Base-by-base conservation (phyloP, 1,140 invertebrate genomes). In the Trichonephila inaurata region DNA sequence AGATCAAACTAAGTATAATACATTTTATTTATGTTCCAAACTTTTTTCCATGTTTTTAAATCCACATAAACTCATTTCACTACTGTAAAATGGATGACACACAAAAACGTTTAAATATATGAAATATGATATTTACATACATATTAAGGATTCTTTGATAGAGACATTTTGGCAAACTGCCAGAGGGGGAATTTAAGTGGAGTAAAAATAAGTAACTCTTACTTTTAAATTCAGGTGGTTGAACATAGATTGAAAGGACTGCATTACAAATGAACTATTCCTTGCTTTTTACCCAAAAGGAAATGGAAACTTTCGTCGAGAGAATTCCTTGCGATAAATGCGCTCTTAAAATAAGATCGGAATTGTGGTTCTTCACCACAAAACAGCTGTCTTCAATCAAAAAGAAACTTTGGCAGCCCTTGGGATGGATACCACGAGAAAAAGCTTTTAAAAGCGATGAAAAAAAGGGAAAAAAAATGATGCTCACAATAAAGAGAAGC, bases 61-160 rank as follows among this genome's bases (percentile, higher is more conserved):
- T 51, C 51, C 51, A 51, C 2, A 12, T 51, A 51, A 12, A 10
- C 51, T 51, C 51, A 51, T 51, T 2, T 40, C 51, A 10, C 51
- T 10, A 51, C 10, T 51, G 51, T 40, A 51, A 51, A 51, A 10
- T 1, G 51, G 3, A 51, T 51, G 0, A 51, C 10, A 10, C 7
- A 7, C 51, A 10, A 51, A 10, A 51, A 18, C 72, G 33, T 2
- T 77, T 77, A 3, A 28, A 18, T 33, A 40, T 40, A 77, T 28
- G 28, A 77, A 77, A 40, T 77, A 24, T 40, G 72, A 7, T 40
- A 77, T 77, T 77, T 77, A 40, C 72, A 77, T 77, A 77, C 72
- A 77, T 77, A 77, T 77, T 77, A 28, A 77, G 33, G 18, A 33
- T 5, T 28, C 33, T 33, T 77, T 40, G 72, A 40, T 77, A 7